Base-by-base conservation (phyloP, 2,113 vertebrate genomes). In the Melanostigma gelatinosum region DNA sequence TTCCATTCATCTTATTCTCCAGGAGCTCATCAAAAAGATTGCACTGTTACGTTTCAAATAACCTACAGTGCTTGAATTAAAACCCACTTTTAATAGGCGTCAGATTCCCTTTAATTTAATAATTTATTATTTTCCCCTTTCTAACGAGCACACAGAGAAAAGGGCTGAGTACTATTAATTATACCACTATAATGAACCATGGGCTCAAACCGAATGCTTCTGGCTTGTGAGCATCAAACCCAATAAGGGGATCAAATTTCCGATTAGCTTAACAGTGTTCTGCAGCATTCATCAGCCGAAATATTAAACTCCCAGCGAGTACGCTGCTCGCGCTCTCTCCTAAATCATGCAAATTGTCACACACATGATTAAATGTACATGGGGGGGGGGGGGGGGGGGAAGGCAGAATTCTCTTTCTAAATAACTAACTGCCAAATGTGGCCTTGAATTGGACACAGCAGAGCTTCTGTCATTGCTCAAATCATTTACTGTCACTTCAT, bases 161-260 rank as follows among this genome's bases (percentile, higher is more conserved):
- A 84, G 48, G 87, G 75, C 83, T 76, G 91, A 89, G 81, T 88
- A 58, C 87, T 90, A 91, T 93, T 94, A 94, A 94, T 94, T 93
- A 94, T 91, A 93, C 84, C 42, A 89, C 92, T 87, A 92, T 92
- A 94, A 93, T 90, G 85, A 94, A 90, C 83, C 83, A 69, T 79
- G 84, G 77, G 88, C 34, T 29, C 78, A 91, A 87, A 91, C 73
- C 50, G 64, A 89, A 75, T 82, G 84, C 85, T 75, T 85, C 79
- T 92, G 75, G 86, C 81, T 84, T 85, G 66, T 83, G 91, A 84
- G 85, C 79, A 88, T 91, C 79, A 89, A 91, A 85, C 72, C 60
- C 84, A 84, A 77, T 44, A 79, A 90, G 73, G 62, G 86, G 87
- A 93, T 93, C 87, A 88, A 34, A 91, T 90, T 91, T 87, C 88